Conservation (phyloP, 1,140 invertebrate species). For the Paralvinella palmiformis region DNA sequence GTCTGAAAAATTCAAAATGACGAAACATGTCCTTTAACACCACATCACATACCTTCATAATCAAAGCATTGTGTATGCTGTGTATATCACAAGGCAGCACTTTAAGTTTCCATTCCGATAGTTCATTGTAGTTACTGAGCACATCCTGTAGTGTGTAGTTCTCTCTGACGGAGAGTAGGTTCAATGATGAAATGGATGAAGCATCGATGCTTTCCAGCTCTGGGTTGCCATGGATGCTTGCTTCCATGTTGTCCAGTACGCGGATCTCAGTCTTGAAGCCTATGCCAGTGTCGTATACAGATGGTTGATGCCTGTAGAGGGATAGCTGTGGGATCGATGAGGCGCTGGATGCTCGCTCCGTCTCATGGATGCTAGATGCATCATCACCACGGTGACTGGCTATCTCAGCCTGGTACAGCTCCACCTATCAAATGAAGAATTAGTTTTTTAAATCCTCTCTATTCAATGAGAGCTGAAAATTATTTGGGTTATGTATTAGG, state of each 20-base stretch:
- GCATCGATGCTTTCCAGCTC: not conserved
- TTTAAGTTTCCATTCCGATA: slow-evolving; percentile 40
- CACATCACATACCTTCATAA: slow-evolving; percentile 36
- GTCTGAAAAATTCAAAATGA: no score
- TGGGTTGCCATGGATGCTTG: not conserved
- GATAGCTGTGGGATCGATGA: not conserved
- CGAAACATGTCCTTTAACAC: no score
- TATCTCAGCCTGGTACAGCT: no score
- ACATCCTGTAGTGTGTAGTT: slow-evolving; percentile 40
- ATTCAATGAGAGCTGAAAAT: no score
- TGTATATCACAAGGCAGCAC: slow-evolving; percentile 41
- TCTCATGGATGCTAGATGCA: no score
- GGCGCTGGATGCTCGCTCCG: not conserved
- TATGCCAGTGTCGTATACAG: not conserved
- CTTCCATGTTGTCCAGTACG: not conserved
- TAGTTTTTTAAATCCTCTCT: no score
- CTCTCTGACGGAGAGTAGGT: slow-evolving; percentile 7
- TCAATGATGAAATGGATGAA: not conserved
- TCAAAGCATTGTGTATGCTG: slow-evolving; percentile 43
- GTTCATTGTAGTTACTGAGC: slow-evolving; percentile 44
- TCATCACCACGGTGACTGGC: no score
- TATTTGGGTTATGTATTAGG: no score
- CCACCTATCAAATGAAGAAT: no score
- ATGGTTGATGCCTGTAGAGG: not conserved
- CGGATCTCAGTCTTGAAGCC: slow-evolving; percentile 2